A percentile compares a stretch with the other conserved stretches of the same genome.
These are phyloP conservation scores for Oscheius onirici DNA, from an alignment of 2,888 invertebrate species.

Conservation along the genomic window DNA sequence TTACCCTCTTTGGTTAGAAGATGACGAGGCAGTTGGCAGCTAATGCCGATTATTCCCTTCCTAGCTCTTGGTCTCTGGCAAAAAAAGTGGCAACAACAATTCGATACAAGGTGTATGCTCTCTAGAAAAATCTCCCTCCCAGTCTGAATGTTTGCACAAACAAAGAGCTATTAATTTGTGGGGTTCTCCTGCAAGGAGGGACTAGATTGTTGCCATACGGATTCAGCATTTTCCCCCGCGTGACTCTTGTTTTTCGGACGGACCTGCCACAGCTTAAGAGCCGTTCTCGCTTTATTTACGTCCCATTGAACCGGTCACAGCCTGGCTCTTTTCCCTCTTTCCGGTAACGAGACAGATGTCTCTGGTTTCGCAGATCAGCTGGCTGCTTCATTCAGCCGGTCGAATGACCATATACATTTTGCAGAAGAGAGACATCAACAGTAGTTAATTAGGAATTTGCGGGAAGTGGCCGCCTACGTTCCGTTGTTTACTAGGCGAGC, in stretches of 20 bases:
- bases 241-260: conserved; percentile 20
- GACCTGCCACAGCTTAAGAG: conserved; percentile 10
- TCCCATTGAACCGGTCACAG: neutral
- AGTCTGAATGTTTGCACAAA: too few relatives aligned
- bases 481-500: neutral
- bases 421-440: too few relatives aligned
- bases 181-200: neutral
- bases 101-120: too few relatives aligned
- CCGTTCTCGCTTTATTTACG: conserved; percentile 4
- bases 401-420: too few relatives aligned
- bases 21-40: neutral
- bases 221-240: conserved; percentile 17
- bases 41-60: neutral
- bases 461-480: too few relatives aligned
- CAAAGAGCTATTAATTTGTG: too few relatives aligned
- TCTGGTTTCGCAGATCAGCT: too few relatives aligned
- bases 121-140: neutral
- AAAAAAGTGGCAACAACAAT: too few relatives aligned
- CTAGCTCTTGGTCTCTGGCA: neutral
- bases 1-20: too few relatives aligned
- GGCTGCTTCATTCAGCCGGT: too few relatives aligned
- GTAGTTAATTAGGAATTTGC: too few relatives aligned
- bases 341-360: neutral
- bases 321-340: neutral
- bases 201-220: neutral